These are phyloP conservation scores for Brachypalpus laphriformis DNA, from an alignment of 2,888 invertebrate species.

Conservation along the genomic window DNA sequence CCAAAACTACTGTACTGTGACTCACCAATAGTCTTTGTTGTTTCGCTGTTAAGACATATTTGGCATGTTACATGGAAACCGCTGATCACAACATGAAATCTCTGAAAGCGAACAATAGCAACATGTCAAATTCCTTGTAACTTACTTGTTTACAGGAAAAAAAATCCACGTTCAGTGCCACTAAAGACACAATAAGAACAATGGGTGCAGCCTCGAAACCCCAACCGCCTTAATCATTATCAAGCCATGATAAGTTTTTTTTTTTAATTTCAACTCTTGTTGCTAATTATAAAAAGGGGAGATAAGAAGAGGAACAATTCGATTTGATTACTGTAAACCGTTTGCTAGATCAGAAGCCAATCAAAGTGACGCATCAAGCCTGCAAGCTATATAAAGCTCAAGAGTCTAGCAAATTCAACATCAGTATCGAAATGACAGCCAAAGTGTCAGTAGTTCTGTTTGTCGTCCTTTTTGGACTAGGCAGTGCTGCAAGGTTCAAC, in stretches of 20 bases:
- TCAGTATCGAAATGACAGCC: conserved; percentile 34
- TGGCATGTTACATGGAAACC: neutral
- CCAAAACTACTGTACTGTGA: too few relatives aligned
- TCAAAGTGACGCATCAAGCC: neutral
- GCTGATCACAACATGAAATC: neutral
- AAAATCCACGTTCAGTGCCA: neutral
- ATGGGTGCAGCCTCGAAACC: neutral
- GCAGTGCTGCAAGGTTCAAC: neutral
- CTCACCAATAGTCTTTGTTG: too few relatives aligned
- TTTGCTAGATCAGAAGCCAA: neutral
- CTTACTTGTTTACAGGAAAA: neutral
- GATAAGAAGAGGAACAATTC: conserved; percentile 38
- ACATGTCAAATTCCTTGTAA: conserved; percentile 1
- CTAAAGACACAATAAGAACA: too few relatives aligned
- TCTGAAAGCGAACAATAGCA: neutral
- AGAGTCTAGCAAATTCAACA: neutral
- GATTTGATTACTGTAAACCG: conserved; percentile 25
- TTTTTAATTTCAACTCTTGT: neutral
- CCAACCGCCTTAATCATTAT: neutral
- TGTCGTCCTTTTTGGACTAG: conserved; percentile 23
- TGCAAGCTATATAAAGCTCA: conserved; percentile 21
- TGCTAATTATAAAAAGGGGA: neutral
- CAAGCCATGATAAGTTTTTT: neutral
- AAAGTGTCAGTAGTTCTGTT: conserved; percentile 9
- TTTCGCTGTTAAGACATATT: too few relatives aligned